Percentiles rank a stretch among this genome's conserved stretches.
These are phyloP conservation scores for Platanista minor DNA, from an alignment of 2,113 vertebrate genomes.

Conservation along the genomic window DNA sequence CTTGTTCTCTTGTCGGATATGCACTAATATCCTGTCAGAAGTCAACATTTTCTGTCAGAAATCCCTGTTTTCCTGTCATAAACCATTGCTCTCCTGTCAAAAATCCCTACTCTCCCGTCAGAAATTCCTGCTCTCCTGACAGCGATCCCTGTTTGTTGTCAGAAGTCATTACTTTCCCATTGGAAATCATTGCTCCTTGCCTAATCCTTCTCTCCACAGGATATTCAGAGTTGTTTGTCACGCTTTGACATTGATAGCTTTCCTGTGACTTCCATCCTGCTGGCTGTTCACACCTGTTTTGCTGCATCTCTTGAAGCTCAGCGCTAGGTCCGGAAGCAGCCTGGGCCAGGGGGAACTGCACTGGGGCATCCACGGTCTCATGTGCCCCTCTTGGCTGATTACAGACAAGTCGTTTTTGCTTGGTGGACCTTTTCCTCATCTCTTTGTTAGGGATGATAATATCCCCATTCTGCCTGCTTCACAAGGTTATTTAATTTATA, in stretches of 20 bases:
- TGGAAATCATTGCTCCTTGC: neutral
- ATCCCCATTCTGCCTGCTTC: neutral
- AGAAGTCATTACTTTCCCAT: neutral
- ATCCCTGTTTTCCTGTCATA: neutral
- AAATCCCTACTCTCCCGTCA: neutral
- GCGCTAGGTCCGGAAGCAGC: neutral
- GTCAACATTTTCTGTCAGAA: neutral
- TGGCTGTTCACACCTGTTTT: neutral
- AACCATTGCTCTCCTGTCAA: conserved; percentile 5
- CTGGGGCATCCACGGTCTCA: neutral
- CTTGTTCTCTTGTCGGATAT: conserved; percentile 12
- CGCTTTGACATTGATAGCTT: neutral
- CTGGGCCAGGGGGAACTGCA: neutral
- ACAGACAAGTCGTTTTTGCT: neutral
- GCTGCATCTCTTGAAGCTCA: neutral
- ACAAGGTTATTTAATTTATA: neutral
- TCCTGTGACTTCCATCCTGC: neutral
- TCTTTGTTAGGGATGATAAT: neutral
- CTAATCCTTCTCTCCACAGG: neutral
- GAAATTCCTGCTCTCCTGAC: neutral
- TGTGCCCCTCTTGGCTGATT: neutral
- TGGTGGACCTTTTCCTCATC: neutral
- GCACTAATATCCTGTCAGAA: neutral
- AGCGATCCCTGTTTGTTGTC: neutral
- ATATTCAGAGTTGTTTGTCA: neutral